phyloP scores from a whole-genome alignment of 1,140 invertebrate species.

The Lepidurus couesii region DNA sequence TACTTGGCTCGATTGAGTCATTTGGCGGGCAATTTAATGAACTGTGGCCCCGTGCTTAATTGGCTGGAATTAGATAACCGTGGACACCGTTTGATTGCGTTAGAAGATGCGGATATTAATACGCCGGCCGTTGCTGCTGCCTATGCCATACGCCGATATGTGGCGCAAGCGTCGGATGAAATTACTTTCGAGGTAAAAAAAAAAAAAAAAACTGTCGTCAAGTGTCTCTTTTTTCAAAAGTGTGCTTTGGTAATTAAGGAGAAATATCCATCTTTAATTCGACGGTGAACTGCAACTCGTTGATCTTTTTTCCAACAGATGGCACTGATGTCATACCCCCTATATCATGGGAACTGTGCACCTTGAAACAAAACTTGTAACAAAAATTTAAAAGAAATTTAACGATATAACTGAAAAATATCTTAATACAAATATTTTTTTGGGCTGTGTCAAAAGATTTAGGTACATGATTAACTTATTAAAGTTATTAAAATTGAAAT shows the following conservation, averaged over 20 bases:
- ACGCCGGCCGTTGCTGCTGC: conserved; percentile 95
- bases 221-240: background rate
- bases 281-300: background rate
- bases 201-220: no score
- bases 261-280: background rate
- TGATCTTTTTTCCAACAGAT: background rate
- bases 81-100: conserved; percentile 68
- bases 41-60: conserved; percentile 91
- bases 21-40: conserved; percentile 83
- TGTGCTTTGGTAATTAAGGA: background rate
- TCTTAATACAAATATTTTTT: background rate
- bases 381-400: no score
- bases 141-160: conserved; percentile 82
- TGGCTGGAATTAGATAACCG: conserved; percentile 88
- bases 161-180: conserved; percentile 78
- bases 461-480: background rate
- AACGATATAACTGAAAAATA: background rate
- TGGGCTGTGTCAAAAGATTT: background rate
- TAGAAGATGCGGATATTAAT: conserved; percentile 90
- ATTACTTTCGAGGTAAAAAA: conserved; percentile 62
- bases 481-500: background rate
- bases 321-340: background rate
- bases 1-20: conserved; percentile 80
- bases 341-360: background rate
- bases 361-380: background rate